Evolutionary conservation across 2,113 vertebrate genomes (phyloP).

Genomic region (Crypturellus undulatus): DNA sequence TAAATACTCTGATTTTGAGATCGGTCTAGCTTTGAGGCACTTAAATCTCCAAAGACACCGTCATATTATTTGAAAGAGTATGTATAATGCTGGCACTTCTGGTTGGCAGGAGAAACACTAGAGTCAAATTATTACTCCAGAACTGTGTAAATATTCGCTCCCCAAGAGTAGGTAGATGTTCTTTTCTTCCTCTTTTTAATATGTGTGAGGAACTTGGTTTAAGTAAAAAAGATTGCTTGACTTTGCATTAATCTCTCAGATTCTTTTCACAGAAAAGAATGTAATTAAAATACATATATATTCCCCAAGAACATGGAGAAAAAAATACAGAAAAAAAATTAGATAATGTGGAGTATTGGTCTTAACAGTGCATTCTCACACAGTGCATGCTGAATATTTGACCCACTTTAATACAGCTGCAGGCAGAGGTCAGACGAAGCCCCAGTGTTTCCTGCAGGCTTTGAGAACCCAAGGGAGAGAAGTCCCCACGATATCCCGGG

Average conservation of each 20-base stretch:
- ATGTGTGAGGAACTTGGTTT: neutral
- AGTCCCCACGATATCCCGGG: accelerated
- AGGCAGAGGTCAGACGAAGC: neutral
- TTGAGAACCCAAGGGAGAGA: neutral
- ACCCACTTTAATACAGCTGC: neutral
- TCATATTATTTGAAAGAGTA: neutral
- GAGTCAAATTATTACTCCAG: neutral
- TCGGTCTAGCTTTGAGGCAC: neutral
- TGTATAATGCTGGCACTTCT: neutral
- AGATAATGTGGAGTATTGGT: slow-evolving; percentile 1
- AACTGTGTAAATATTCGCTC: neutral
- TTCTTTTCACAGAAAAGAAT: neutral
- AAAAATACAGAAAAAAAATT: neutral
- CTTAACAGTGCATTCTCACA: neutral
- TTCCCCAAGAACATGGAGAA: slow-evolving; percentile 7
- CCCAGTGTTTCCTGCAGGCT: neutral
- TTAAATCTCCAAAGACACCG: neutral
- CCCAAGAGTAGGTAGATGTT: neutral
- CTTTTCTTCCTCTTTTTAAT: neutral
- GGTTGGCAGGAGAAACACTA: neutral
- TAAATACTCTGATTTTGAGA: neutral
- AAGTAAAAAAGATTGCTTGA: slow-evolving; percentile 16
- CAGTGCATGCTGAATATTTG: neutral
- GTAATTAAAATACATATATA: neutral
- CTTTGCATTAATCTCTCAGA: slow-evolving; percentile 5